Conservation (phyloP, 2,797 vertebrate genomes). For the Chaetophractus vellerosus region DNA sequence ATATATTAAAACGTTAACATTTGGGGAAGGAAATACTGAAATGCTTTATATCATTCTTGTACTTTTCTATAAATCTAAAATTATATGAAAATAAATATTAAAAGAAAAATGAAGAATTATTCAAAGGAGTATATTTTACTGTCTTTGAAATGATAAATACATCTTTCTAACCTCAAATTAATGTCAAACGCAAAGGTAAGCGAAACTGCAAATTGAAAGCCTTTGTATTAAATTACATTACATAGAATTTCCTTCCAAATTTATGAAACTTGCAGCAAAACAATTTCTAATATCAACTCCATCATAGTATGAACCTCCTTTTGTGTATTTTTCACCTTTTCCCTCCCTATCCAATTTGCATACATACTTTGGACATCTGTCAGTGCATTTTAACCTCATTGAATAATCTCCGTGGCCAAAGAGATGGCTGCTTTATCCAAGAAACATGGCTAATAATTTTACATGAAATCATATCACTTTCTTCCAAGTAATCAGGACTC, state of each 20-base stretch:
- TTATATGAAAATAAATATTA: too few species aligned
- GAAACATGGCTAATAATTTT: neutral
- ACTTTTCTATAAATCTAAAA: too few species aligned
- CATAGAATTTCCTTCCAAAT: neutral
- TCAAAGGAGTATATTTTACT: neutral
- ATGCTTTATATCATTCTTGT: too few species aligned
- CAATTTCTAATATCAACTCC: neutral
- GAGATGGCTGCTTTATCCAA: too few species aligned
- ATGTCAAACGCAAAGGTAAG: fast-evolving
- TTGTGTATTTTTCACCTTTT: neutral
- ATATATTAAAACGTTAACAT: too few species aligned
- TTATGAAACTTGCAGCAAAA: neutral
- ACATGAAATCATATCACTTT: neutral
- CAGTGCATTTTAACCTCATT: too few species aligned
- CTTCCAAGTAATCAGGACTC: constrained; percentile 28
- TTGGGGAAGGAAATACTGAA: too few species aligned
- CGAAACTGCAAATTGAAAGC: neutral
- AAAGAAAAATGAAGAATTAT: neutral
- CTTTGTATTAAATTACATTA: too few species aligned
- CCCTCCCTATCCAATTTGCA: neutral
- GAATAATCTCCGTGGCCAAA: too few species aligned
- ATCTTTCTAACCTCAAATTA: constrained; percentile 29
- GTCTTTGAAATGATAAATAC: neutral
- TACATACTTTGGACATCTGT: neutral
- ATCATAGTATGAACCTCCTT: neutral